phyloP scores from a whole-genome alignment of 2,888 invertebrate species.

The Pasiphila rectangulata region DNA sequence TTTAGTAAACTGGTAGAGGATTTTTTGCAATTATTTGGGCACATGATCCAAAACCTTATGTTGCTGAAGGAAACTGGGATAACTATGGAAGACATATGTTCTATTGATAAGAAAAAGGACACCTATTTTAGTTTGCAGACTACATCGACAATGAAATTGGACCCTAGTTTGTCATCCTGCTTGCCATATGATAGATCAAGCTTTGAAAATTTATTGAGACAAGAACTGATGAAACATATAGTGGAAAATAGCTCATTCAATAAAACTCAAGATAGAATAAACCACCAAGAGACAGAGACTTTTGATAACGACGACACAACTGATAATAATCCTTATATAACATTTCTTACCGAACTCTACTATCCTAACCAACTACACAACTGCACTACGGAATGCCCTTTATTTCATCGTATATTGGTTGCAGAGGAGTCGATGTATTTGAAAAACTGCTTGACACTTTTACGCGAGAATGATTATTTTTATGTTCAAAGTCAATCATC shows the following conservation, averaged over 20 bases:
- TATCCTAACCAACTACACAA: constrained; percentile 1
- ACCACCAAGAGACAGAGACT: neutral
- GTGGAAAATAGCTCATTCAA: neutral
- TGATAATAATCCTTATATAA: constrained; percentile 15
- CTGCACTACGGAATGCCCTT: constrained; percentile 6
- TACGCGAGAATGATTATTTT: constrained; percentile 15
- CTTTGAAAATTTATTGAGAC: constrained; percentile 14
- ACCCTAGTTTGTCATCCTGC: constrained; percentile 4
- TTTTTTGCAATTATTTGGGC: constrained; percentile 17
- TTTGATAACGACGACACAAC: constrained; percentile 6
- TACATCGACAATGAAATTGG: neutral
- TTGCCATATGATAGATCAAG: constrained; percentile 10
- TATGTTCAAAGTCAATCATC: constrained; percentile 6
- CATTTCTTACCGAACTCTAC: constrained; percentile 13
- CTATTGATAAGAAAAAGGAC: constrained; percentile 4
- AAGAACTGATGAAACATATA: constrained; percentile 14
- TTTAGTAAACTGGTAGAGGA: constrained; percentile 16
- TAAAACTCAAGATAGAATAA: neutral
- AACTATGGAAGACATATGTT: constrained; percentile 18
- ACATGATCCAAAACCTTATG: constrained; percentile 16
- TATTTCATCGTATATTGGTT: constrained; percentile 10
- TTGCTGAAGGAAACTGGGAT: constrained; percentile 17
- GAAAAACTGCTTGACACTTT: constrained; percentile 13
- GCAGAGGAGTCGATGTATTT: constrained; percentile 15
- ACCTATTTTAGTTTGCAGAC: constrained; percentile 1